Evolutionary conservation across 37 sponge, comb jelly and placozoan species (phyloP).

Genomic region (Oopsacas minuta): DNA sequence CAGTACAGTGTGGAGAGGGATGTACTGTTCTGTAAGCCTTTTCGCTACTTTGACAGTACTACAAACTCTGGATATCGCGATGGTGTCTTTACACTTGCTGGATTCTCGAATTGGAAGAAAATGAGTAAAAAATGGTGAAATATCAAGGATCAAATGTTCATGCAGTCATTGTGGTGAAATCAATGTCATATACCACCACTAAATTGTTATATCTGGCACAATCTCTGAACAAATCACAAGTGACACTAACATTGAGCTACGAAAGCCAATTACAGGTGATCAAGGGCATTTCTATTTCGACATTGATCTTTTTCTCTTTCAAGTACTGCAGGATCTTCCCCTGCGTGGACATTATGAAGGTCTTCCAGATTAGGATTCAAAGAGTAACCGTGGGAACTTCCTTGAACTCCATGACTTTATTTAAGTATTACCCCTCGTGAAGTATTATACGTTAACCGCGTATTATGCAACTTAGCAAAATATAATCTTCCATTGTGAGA

Average conservation of each 20-base stretch:
- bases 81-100: slow-evolving; percentile 5
- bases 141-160: slow-evolving; percentile 14
- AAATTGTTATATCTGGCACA: slow-evolving; percentile 8
- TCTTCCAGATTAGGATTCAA: not conserved
- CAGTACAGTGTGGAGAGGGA: slow-evolving; percentile 4
- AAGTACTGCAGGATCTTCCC: slow-evolving; percentile 12
- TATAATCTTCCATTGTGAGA: too few species aligned
- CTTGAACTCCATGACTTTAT: slow-evolving; percentile 14
- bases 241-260: slow-evolving; percentile 17
- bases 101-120: slow-evolving; percentile 20
- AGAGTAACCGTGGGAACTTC: slow-evolving; percentile 20
- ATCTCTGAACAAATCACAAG: slow-evolving; percentile 3
- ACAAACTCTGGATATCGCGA: not conserved
- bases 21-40: slow-evolving; percentile 15
- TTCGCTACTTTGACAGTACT: not conserved
- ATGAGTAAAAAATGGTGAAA: not conserved
- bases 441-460: too few species aligned
- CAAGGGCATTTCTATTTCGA: slow-evolving; percentile 12
- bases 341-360: slow-evolving; percentile 14
- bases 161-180: not conserved
- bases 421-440: slow-evolving; percentile 2
- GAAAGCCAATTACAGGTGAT: not conserved
- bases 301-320: slow-evolving; percentile 16
- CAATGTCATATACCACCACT: slow-evolving; percentile 13
- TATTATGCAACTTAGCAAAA: too few species aligned